Evolutionary conservation across 2,888 invertebrate genomes (phyloP), one percentile per base, ranked within the genome.

Genomic region (Matsumyia berberina): DNA sequence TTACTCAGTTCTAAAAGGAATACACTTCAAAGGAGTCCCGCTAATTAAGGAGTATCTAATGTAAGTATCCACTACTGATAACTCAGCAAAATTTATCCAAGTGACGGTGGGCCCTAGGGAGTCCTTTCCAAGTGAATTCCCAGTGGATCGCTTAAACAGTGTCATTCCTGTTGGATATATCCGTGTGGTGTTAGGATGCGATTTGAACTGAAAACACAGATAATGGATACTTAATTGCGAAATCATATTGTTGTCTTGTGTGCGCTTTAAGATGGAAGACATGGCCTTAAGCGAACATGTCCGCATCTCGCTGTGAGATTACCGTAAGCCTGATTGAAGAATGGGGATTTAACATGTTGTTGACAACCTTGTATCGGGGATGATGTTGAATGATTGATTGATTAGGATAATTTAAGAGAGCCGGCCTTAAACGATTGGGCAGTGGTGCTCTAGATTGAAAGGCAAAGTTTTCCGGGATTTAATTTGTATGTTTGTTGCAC

Each of bases 1-100:
- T 69, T 44, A 69, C 55, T 44, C 19, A 57, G 44, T 29, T 24
- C n/a, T 39, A 19, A 69, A 57, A 69, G 69, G 69, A 69, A 69
- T 69, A 69, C 42, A 19, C n/a, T 15, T 19, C 8, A 44, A 12
- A 15, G 19, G 19, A 19, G 11, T n/a, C n/a, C 17, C 31, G 17
- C 33, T 44, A 44, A 55, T 33, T 42, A 29, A n/a, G 15, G n/a
- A 15, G 9, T 5, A 9, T 12, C 8, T 29, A 15, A 19, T 2
- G 69, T 69, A 19, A 69, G 69, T 69, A 42, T 24, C 12, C 3
- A 37, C 7, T 15, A n/a, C 17, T 29, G 29, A n/a, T n/a, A n/a
- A n/a, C n/a, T n/a, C n/a, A n/a, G n/a, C n/a, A n/a, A n/a, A n/a
- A n/a, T n/a, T n/a, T n/a, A n/a, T n/a, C n/a, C n/a, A n/a, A n/a